phyloP scores from a whole-genome alignment of 2,888 invertebrate genomes.

The Diarsia mendica region DNA sequence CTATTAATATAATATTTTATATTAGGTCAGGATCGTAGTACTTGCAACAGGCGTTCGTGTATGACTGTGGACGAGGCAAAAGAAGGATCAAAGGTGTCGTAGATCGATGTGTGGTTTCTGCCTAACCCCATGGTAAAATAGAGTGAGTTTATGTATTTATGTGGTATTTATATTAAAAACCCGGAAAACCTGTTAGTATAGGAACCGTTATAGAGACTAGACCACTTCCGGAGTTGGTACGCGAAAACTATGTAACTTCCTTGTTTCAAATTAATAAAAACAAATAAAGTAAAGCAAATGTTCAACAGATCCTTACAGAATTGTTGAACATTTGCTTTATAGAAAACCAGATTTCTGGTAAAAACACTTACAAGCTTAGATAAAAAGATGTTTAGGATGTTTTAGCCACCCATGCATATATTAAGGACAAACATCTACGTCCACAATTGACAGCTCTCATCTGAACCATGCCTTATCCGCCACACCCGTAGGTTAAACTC shows the following conservation, averaged over 20 bases:
- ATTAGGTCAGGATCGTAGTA: not conserved
- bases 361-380: not conserved
- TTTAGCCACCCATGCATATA: not conserved
- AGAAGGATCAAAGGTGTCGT: no score
- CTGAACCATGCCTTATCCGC: slow-evolving; percentile 48
- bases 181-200: not conserved
- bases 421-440: not conserved
- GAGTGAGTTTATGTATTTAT: no score
- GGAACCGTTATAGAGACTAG: no score
- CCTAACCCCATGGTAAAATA: not conserved
- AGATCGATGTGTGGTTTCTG: not conserved
- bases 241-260: not conserved
- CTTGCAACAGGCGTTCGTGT: no score
- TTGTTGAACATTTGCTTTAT: not conserved
- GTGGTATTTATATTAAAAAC: no score
- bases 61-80: no score
- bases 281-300: no score
- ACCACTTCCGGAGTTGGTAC: not conserved
- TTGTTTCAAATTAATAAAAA: not conserved
- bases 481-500: slow-evolving; percentile 63
- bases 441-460: slow-evolving; percentile 23
- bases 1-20: not conserved
- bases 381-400: not conserved
- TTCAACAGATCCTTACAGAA: no score
- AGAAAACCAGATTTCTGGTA: not conserved